phyloP scores from a whole-genome alignment of 2,797 vertebrate genomes.

The Betta splendens region DNA sequence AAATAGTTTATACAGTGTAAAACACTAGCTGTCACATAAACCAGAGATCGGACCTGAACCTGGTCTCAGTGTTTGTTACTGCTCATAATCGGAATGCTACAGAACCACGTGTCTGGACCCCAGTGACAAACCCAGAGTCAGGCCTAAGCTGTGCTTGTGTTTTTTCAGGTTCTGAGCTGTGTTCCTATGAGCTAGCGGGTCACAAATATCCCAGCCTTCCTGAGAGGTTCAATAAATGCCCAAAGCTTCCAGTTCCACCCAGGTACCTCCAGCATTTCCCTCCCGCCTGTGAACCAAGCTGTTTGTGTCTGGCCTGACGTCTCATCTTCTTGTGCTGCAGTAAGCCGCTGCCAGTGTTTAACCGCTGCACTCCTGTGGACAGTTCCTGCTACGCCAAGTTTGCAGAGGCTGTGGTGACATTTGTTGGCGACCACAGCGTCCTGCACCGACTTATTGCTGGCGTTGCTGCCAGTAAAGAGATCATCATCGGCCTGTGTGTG shows the following conservation, averaged over 20 bases:
- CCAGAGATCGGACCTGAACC: too few species aligned
- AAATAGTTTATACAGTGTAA: too few species aligned
- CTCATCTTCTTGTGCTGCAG: conserved; percentile 56
- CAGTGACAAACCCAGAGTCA: background rate
- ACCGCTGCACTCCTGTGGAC: conserved; percentile 97
- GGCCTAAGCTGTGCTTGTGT: background rate
- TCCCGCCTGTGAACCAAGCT: background rate
- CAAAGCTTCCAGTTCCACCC: conserved; percentile 93
- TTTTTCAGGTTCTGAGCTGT: conserved; percentile 88
- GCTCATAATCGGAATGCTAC: too few species aligned
- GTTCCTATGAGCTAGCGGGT: conserved; percentile 88
- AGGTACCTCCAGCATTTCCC: conserved; percentile 80
- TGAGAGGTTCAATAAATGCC: conserved; percentile 87
- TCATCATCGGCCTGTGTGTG: conserved; percentile 97
- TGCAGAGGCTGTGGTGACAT: conserved; percentile 95
- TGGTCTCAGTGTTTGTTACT: too few species aligned
- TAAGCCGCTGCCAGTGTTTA: conserved; percentile 94
- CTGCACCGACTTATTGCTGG: conserved; percentile 96
- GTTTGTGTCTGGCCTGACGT: background rate
- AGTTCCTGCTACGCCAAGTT: conserved; percentile 96
- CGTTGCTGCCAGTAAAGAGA: conserved; percentile 96
- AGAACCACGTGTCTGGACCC: background rate
- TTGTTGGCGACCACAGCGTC: conserved; percentile 95
- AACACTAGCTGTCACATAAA: too few species aligned
- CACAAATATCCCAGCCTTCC: conserved; percentile 86